Conservation (phyloP, 2,113 vertebrate genomes). For the Hucho hucho region DNA sequence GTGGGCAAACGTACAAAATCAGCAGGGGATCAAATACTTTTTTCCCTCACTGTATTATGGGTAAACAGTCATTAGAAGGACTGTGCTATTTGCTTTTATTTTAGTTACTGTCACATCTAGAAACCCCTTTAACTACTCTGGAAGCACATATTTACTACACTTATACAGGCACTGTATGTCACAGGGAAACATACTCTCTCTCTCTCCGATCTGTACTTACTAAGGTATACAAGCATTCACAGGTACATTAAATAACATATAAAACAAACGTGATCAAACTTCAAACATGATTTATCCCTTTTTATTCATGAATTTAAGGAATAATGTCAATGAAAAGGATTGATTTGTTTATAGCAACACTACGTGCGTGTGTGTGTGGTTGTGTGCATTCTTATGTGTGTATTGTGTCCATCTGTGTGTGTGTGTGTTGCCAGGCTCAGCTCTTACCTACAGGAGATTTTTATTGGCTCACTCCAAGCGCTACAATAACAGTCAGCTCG, state of each 20-base stretch:
- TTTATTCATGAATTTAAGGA: slow-evolving; percentile 16
- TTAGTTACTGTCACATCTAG: slow-evolving; percentile 33
- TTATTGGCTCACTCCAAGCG: slow-evolving; percentile 58
- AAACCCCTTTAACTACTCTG: slow-evolving; percentile 7
- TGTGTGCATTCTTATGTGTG: slow-evolving; percentile 19
- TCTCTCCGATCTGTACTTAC: neutral
- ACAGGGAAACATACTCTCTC: too few relatives aligned
- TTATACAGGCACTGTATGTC: neutral
- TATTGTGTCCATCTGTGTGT: neutral
- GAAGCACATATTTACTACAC: slow-evolving; percentile 5
- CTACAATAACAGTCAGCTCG: slow-evolving; percentile 21
- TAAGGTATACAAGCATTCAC: slow-evolving; percentile 11
- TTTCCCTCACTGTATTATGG: too few relatives aligned
- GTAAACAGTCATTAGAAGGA: slow-evolving; percentile 30
- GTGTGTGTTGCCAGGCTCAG: slow-evolving; percentile 11
- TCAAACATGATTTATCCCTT: neutral
- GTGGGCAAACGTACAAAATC: too few relatives aligned
- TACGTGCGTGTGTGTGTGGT: too few relatives aligned
- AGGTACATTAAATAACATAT: neutral
- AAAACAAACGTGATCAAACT: too few relatives aligned
- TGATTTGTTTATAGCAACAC: slow-evolving; percentile 1
- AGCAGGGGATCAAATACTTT: too few relatives aligned
- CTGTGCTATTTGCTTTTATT: slow-evolving; percentile 23
- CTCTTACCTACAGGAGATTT: slow-evolving; percentile 38
- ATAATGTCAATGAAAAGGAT: slow-evolving; percentile 4